Percentiles rank a stretch among this genome's conserved stretches.
Conservation (phyloP, 2,113 vertebrate genomes). For the Illadopsis cleaveri region DNA sequence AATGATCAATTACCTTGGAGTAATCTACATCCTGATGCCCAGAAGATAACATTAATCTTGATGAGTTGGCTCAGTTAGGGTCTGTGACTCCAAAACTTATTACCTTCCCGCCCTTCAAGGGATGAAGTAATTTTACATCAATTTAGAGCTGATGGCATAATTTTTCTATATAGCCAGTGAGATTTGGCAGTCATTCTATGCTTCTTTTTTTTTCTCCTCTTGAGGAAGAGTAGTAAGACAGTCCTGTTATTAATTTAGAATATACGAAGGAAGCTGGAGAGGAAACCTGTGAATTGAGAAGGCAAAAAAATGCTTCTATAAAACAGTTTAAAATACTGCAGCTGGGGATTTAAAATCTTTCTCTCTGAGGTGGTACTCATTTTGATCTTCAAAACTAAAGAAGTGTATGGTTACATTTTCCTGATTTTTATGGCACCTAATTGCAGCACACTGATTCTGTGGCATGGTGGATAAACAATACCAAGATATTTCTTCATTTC, state of each 20-base stretch:
- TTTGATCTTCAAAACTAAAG: not conserved
- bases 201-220: not conserved
- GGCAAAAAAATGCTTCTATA: not conserved
- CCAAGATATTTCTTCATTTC: not conserved
- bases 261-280: not conserved
- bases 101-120: not conserved
- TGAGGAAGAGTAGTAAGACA: not conserved
- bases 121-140: not conserved
- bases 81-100: not conserved
- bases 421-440: not conserved
- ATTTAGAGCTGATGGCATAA: not conserved
- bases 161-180: not conserved
- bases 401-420: not conserved
- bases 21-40: not conserved
- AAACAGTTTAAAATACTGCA: not conserved
- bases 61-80: not conserved
- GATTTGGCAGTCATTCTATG: not conserved
- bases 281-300: not conserved
- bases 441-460: not conserved
- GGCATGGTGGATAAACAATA: not conserved
- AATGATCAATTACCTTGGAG: not conserved
- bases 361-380: not conserved
- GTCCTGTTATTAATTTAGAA: not conserved
- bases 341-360: not conserved
- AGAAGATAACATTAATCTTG: not conserved